Base-by-base conservation (phyloP, 2,797 vertebrate genomes). In the Myiotriccus ornatus region DNA sequence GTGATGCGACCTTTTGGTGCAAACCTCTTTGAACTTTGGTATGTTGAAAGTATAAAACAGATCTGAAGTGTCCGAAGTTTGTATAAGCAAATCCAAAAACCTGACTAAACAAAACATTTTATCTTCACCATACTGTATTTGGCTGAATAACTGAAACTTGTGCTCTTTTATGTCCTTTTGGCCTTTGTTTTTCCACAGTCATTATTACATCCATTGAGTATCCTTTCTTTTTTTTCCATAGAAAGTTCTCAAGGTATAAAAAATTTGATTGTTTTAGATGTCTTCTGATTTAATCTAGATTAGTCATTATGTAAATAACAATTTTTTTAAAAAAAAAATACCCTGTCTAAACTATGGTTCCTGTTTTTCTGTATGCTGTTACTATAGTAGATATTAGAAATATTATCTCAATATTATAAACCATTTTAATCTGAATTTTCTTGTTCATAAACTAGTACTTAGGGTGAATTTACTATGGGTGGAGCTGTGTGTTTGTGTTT, bases 321-420 rank as follows among this genome's bases (percentile, higher is more conserved):
- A 3, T 17, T 14, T 55, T 59, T 47, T 65, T 17, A 1, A 3
- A 44, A 50, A 64, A 46, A 46, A 50, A 50, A 21, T 21, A 39
- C 30, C 11, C 11, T 24, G 2, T 32, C 34, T 55, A 39, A 76
- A 39, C 10, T n/a, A 5, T 69, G 24, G 5, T 76, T 84, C 35
- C 13, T 89, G 5, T 44, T 34, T 88, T 76, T 89, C 52, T 80
- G 10, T 56, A 7, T 49, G 28, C 35, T 89, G 22, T 78, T 91
- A 74, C 43, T 88, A 3, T 44, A 74, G 30, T 34, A 67, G 55
- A 6, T 80, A 65, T 28, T 97, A 90, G 88, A 96, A 96, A 86
- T 96, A 64, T 49, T 73, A 69, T 90, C 74, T 89, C 59, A 92
- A 13, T 70, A 93, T 82, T 96, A 91, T 74, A 88, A 96, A 71